phyloP scores from a whole-genome alignment of 2,113 vertebrate species.

The Tupaia chinensis region DNA sequence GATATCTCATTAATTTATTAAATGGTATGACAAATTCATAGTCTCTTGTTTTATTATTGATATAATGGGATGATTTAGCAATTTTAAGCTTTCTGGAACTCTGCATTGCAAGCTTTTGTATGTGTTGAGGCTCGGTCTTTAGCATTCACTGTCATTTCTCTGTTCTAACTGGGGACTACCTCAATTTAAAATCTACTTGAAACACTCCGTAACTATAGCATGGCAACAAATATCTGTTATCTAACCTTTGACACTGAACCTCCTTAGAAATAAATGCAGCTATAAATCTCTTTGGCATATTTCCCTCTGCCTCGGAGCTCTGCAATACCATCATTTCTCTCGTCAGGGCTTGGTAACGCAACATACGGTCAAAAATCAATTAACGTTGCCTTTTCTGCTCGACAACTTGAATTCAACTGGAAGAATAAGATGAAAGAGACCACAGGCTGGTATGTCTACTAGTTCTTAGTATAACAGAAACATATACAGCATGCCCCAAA shows the following conservation, averaged over 20 bases:
- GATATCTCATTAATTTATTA: background rate
- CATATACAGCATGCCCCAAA: background rate
- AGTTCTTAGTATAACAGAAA: background rate
- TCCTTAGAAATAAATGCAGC: constrained; percentile 63
- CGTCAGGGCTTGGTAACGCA: background rate
- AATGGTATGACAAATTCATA: background rate
- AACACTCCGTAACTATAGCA: constrained; percentile 18
- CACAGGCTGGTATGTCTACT: background rate
- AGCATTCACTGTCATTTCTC: background rate
- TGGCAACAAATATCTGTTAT: background rate
- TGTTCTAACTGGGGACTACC: background rate
- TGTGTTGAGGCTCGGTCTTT: background rate
- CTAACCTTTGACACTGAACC: constrained; percentile 37
- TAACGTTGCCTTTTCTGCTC: background rate
- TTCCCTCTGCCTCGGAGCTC: constrained; percentile 41
- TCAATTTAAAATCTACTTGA: constrained; percentile 38
- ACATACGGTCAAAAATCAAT: constrained; percentile 29
- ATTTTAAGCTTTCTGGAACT: background rate
- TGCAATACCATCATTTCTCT: background rate
- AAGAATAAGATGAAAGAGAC: background rate
- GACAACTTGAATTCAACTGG: background rate
- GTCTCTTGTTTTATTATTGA: background rate
- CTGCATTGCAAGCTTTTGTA: background rate
- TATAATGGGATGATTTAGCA: background rate
- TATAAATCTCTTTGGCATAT: constrained; percentile 28